Percentiles rank a stretch among this genome's conserved stretches.
Evolutionary conservation across 2,888 invertebrate genomes (phyloP).

Genomic region (Nycteola revayana): DNA sequence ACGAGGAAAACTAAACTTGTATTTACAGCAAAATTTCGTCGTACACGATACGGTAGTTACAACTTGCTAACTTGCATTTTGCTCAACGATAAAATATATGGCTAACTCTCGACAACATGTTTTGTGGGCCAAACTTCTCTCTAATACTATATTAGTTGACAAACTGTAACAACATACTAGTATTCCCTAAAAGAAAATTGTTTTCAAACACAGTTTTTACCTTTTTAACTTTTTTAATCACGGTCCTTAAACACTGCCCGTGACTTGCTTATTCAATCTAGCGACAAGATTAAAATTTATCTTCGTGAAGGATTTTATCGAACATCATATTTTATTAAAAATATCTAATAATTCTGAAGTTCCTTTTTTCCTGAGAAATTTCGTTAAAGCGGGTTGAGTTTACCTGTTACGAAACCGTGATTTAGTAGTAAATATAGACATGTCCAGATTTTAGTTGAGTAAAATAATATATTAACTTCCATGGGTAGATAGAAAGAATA

Average conservation of each 20-base stretch:
- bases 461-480: too few relatives aligned
- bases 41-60: not conserved
- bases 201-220: slow-evolving; percentile 35
- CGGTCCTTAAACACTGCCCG: slow-evolving; percentile 29
- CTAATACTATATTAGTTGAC: slow-evolving; percentile 37
- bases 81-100: slow-evolving; percentile 5
- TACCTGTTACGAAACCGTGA: too few relatives aligned
- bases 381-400: too few relatives aligned
- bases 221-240: slow-evolving; percentile 45
- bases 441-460: too few relatives aligned
- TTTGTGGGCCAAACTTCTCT: slow-evolving; percentile 23
- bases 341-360: too few relatives aligned
- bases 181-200: slow-evolving; percentile 33
- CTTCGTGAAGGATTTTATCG: too few relatives aligned
- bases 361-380: too few relatives aligned
- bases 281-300: slow-evolving; percentile 37
- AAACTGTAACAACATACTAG: slow-evolving; percentile 25
- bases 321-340: too few relatives aligned
- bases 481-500: too few relatives aligned
- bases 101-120: slow-evolving; percentile 20
- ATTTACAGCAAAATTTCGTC: slow-evolving; percentile 1
- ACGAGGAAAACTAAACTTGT: too few relatives aligned
- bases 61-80: slow-evolving; percentile 13
- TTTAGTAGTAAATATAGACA: too few relatives aligned
- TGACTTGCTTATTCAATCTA: slow-evolving; percentile 28